Percentiles rank a stretch among this genome's conserved stretches.
Conservation (phyloP, 92 coral and sea anemone species). For the Paragorgia papillata region DNA sequence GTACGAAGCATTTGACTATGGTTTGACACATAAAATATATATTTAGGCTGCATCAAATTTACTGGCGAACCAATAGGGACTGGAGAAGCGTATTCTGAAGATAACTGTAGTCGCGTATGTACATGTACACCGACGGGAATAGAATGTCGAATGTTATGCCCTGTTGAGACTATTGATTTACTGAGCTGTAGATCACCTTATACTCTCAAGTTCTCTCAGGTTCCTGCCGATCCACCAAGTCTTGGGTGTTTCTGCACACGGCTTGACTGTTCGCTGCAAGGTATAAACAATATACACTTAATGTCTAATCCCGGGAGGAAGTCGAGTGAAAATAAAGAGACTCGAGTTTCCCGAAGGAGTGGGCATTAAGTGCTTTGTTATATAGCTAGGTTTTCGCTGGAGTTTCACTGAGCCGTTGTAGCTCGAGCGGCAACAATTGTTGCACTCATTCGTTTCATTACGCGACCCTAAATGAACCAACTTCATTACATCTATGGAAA, state of each 20-base stretch:
- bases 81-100: constrained; percentile 40
- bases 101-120: constrained; percentile 40
- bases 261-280: constrained; percentile 36
- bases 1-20: too few species aligned
- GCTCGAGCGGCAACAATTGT: too few species aligned
- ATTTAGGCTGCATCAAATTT: constrained; percentile 30
- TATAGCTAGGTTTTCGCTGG: too few species aligned
- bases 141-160: constrained; percentile 34
- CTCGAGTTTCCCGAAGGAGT: too few species aligned
- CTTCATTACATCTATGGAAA: too few species aligned
- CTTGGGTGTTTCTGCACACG: constrained; percentile 39
- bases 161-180: constrained; percentile 25
- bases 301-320: too few species aligned
- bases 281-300: neutral
- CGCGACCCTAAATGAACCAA: too few species aligned
- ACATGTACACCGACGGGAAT: constrained; percentile 29
- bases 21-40: too few species aligned
- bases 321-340: too few species aligned
- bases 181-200: constrained; percentile 32
- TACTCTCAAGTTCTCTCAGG: constrained; percentile 32
- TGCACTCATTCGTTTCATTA: too few species aligned
- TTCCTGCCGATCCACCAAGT: constrained; percentile 32
- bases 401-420: too few species aligned
- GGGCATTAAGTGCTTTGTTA: too few species aligned
- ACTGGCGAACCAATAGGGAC: constrained; percentile 19